A percentile compares a stretch with the other conserved stretches of the same genome.
phyloP scores from a whole-genome alignment of 2,888 invertebrate species.

The Mesorhabditis belari region DNA sequence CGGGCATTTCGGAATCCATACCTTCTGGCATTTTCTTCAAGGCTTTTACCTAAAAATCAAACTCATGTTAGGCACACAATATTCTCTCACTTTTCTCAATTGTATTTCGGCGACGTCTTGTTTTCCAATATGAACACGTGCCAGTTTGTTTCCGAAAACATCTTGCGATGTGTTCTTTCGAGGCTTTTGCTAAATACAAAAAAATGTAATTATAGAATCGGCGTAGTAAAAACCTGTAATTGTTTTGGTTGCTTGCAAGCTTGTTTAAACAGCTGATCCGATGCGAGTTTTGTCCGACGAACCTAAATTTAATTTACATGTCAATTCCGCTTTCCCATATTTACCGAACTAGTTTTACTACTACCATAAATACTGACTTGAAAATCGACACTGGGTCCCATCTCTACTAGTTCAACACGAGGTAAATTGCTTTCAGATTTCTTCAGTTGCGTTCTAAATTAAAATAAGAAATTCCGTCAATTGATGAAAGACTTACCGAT shows the following conservation, averaged over 20 bases:
- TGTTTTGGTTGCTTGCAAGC: slow-evolving; percentile 31
- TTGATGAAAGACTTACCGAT: slow-evolving; percentile 56
- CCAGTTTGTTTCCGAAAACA: slow-evolving; percentile 76
- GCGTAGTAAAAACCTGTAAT: no score
- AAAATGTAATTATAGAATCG: background rate
- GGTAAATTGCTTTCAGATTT: slow-evolving; percentile 84
- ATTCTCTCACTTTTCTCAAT: slow-evolving; percentile 81
- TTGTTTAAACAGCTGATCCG: slow-evolving; percentile 68
- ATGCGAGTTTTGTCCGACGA: slow-evolving; percentile 80
- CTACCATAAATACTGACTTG: slow-evolving; percentile 47
- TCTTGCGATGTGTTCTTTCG: slow-evolving; percentile 86
- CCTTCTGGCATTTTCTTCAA: slow-evolving; percentile 23
- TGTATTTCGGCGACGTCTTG: slow-evolving; percentile 79
- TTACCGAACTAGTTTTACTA: background rate
- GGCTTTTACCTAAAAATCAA: slow-evolving; percentile 44
- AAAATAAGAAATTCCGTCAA: background rate
- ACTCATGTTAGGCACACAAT: slow-evolving; percentile 52
- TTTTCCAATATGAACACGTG: slow-evolving; percentile 83
- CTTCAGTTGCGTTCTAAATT: slow-evolving; percentile 69
- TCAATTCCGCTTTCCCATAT: background rate
- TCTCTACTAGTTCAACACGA: slow-evolving; percentile 82
- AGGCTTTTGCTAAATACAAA: slow-evolving; percentile 63
- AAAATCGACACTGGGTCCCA: slow-evolving; percentile 86
- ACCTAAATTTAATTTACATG: slow-evolving; percentile 58
- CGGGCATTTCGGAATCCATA: background rate